Conservation (phyloP, 2,797 vertebrate genomes). For the Sebastes itinus region DNA sequence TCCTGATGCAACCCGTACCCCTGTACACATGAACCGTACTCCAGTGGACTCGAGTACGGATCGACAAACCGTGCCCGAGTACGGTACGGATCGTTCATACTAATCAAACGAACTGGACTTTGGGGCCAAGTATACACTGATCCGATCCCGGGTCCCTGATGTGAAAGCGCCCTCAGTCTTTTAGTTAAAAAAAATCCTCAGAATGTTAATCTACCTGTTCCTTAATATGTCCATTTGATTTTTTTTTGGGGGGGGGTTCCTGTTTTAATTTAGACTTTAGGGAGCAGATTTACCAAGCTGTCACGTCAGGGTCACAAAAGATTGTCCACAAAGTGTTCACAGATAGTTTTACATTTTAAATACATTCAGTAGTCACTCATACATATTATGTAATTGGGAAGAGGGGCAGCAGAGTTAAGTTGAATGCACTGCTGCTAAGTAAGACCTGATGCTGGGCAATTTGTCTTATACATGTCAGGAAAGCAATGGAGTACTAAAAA, state of each 20-base stretch:
- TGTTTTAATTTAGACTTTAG: not conserved
- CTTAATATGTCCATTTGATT: not conserved
- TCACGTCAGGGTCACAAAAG: not conserved
- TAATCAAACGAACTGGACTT: too few species aligned
- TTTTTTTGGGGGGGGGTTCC: not conserved
- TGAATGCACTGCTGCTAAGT: not conserved
- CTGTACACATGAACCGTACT: too few species aligned
- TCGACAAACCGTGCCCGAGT: too few species aligned
- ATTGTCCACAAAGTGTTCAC: not conserved
- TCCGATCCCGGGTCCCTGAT: rapidly evolving
- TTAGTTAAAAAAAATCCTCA: not conserved
- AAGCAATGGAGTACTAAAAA: not conserved
- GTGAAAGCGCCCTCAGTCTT: not conserved
- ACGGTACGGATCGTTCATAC: too few species aligned
- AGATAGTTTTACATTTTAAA: not conserved
- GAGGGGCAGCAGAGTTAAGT: not conserved
- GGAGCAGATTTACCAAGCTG: not conserved
- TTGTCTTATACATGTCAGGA: not conserved
- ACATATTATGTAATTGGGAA: not conserved
- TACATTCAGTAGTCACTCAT: not conserved
- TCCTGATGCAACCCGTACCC: too few species aligned
- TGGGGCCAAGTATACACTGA: too few species aligned
- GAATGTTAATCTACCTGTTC: not conserved
- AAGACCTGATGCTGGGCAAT: not conserved
- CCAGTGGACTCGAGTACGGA: too few species aligned